Evolutionary conservation across 2,797 vertebrate species (phyloP).

Genomic region (Eupleurogrammus muticus): DNA sequence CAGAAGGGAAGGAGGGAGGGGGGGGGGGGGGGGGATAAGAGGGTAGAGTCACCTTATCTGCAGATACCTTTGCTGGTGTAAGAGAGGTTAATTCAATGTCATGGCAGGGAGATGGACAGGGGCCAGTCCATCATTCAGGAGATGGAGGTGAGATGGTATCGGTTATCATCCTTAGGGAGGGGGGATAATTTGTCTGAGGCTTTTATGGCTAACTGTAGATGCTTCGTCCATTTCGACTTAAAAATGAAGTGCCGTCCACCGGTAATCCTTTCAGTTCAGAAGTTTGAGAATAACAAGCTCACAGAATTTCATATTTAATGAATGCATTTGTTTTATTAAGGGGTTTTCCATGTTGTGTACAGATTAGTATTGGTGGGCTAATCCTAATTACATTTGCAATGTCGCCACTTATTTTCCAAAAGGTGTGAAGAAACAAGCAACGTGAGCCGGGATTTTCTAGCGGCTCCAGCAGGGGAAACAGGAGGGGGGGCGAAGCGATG

Average conservation of each 20-base stretch:
- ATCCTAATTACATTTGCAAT: constrained; percentile 67
- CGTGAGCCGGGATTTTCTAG: constrained; percentile 17
- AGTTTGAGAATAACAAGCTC: constrained; percentile 54
- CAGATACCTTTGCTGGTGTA: constrained; percentile 53
- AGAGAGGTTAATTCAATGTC: constrained; percentile 70
- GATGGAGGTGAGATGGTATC: constrained; percentile 42
- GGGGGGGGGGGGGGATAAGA: background rate
- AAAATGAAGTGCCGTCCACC: constrained; percentile 41
- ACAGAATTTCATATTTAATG: constrained; percentile 19
- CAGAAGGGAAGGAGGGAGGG: constrained; percentile 12
- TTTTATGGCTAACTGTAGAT: constrained; percentile 59
- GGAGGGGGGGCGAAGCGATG: constrained; percentile 10
- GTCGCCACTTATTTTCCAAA: constrained; percentile 54
- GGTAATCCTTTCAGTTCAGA: constrained; percentile 48
- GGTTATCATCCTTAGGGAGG: constrained; percentile 7
- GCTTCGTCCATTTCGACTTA: constrained; percentile 42
- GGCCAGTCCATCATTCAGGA: constrained; percentile 43
- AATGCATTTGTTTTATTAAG: constrained; percentile 15
- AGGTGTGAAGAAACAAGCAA: constrained; percentile 44
- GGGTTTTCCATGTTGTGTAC: constrained; percentile 43
- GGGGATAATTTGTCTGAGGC: constrained; percentile 49
- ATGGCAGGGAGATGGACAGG: constrained; percentile 54
- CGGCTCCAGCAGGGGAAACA: constrained; percentile 14
- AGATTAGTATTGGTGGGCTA: constrained; percentile 51
- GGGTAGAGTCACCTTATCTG: constrained; percentile 55